phyloP scores from a whole-genome alignment of 2,113 vertebrate species.

The Mus pahari region DNA sequence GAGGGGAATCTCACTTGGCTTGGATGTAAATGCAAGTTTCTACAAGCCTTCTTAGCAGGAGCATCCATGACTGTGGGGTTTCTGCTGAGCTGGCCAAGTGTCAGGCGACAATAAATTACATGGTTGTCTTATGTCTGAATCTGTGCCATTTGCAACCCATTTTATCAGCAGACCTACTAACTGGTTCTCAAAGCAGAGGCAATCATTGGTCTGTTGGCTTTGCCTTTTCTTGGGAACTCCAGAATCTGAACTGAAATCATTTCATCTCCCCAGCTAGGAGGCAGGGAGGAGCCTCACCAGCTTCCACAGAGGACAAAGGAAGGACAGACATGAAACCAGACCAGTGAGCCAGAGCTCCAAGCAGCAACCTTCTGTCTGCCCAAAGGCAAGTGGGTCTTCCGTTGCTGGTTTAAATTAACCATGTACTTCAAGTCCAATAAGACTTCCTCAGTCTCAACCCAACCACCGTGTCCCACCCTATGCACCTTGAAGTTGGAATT shows the following conservation, averaged over 20 bases:
- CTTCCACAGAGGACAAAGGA: neutral
- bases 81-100: neutral
- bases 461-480: neutral
- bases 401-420: slow-evolving; percentile 62
- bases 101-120: slow-evolving; percentile 14
- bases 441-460: neutral
- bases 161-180: neutral
- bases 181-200: slow-evolving; percentile 23
- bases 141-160: neutral
- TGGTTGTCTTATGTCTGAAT: slow-evolving; percentile 32
- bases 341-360: neutral
- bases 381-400: slow-evolving; percentile 41
- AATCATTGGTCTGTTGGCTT: slow-evolving; percentile 16
- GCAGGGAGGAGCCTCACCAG: neutral
- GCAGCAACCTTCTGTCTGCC: neutral
- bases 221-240: neutral
- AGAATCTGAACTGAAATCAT: neutral
- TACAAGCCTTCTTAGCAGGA: neutral
- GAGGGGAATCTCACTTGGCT: no score
- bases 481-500: neutral
- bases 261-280: neutral
- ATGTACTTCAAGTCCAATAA: slow-evolving; percentile 47
- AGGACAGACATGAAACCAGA: neutral
- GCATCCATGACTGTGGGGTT: neutral
- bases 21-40: neutral